A percentile compares a stretch with the other conserved stretches of the same genome.
Conservation (phyloP, 2,888 invertebrate species). For the Drosophila merina region DNA sequence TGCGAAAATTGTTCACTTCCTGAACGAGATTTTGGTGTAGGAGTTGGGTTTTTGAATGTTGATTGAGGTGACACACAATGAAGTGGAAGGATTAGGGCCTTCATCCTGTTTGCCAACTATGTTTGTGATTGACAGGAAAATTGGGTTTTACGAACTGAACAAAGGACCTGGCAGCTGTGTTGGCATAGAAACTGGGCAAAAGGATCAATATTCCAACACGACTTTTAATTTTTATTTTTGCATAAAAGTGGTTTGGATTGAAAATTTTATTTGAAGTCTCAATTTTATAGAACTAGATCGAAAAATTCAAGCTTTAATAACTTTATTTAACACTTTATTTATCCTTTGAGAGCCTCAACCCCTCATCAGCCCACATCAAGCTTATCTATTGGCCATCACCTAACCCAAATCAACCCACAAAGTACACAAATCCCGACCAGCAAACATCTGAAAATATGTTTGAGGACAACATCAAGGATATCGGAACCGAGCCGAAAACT, state of each 20-base stretch:
- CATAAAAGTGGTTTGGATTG: not conserved
- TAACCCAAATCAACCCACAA: slow-evolving; percentile 28
- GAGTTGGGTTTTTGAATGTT: slow-evolving; percentile 51
- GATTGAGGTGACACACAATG: slow-evolving; percentile 60
- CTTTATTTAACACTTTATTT: slow-evolving; percentile 11
- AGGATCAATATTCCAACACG: not conserved
- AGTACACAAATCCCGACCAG: slow-evolving; percentile 30
- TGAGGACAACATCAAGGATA: slow-evolving; percentile 35
- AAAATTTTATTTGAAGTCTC: too few species aligned
- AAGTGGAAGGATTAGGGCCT: slow-evolving; percentile 47
- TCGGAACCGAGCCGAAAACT: slow-evolving; percentile 45
- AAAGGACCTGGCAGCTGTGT: slow-evolving; percentile 4
- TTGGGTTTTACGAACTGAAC: slow-evolving; percentile 22
- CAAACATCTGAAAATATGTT: slow-evolving; percentile 23
- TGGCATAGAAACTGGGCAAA: not conserved
- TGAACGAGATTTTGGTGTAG: slow-evolving; percentile 21
- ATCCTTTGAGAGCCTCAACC: slow-evolving; percentile 4
- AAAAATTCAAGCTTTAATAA: slow-evolving; percentile 2
- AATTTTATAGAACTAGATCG: not conserved
- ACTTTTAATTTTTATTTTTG: not conserved
- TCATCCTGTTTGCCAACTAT: slow-evolving; percentile 33
- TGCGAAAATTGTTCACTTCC: slow-evolving; percentile 54
- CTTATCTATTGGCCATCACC: slow-evolving; percentile 14
- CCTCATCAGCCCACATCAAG: slow-evolving; percentile 21
- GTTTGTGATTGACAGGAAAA: slow-evolving; percentile 34